These are phyloP conservation scores for Adela reaumurella DNA, from an alignment of 2,888 invertebrate genomes.

Conservation along the genomic window DNA sequence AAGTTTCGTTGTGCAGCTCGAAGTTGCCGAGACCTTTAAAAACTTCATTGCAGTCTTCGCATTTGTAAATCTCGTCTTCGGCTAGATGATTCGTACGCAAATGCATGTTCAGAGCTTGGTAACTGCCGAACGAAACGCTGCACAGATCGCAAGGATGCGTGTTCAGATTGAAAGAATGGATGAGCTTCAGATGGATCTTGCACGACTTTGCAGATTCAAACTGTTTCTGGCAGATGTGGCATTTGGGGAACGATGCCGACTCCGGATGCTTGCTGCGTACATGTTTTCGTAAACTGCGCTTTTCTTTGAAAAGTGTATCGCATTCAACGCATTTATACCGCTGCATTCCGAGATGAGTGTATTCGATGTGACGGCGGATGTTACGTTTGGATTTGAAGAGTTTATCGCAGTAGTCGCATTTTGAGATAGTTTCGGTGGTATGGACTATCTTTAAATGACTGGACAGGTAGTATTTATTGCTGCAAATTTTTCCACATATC, in stretches of 20 bases:
- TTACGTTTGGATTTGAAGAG: constrained; percentile 37
- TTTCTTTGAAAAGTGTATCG: constrained; percentile 38
- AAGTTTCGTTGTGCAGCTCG: constrained; percentile 25
- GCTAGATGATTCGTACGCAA: constrained; percentile 30
- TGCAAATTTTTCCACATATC: constrained; percentile 30
- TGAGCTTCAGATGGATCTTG: constrained; percentile 33
- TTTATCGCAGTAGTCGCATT: constrained; percentile 40
- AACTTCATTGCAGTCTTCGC: constrained; percentile 33
- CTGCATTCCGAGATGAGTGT: constrained; percentile 36
- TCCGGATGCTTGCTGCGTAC: constrained; percentile 34
- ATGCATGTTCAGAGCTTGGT: constrained; percentile 28
- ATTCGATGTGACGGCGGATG: constrained; percentile 35
- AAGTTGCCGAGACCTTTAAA: constrained; percentile 34
- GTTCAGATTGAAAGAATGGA: constrained; percentile 38
- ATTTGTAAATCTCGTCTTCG: constrained; percentile 36
- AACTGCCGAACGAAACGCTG: constrained; percentile 29
- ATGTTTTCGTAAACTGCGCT: constrained; percentile 35
- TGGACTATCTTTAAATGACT: constrained; percentile 39
- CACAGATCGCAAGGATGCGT: constrained; percentile 35
- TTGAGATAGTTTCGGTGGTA: constrained; percentile 24
- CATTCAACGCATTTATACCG: constrained; percentile 39
- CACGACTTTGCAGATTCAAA: constrained; percentile 44
- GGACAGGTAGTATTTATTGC: constrained; percentile 35
- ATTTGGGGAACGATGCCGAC: constrained; percentile 32
- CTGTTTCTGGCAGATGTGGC: constrained; percentile 34